These are phyloP conservation scores for Scomberomorus guttatus DNA, from an alignment of 2,797 vertebrate species.

Conservation along the genomic window DNA sequence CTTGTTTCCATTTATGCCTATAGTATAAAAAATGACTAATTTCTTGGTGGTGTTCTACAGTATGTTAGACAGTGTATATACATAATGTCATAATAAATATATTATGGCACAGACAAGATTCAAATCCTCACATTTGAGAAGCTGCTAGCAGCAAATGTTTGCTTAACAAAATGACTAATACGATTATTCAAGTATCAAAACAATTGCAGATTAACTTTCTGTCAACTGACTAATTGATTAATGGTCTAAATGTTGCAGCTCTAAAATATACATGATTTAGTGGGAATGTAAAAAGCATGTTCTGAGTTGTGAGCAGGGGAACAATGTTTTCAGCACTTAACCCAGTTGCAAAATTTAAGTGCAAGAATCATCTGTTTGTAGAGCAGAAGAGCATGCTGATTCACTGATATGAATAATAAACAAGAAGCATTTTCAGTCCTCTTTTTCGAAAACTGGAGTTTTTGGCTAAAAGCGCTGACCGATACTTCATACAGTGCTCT, in stretches of 20 bases:
- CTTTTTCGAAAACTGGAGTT: constrained; percentile 4
- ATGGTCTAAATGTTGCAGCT: too few species aligned
- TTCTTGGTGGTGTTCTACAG: neutral
- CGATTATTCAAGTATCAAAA: too few species aligned
- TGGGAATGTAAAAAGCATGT: too few species aligned
- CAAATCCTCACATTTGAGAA: too few species aligned
- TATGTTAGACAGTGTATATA: neutral
- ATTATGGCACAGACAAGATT: neutral
- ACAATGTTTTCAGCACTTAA: too few species aligned
- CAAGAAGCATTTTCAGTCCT: neutral
- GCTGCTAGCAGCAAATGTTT: too few species aligned
- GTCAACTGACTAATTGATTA: too few species aligned
- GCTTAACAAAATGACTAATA: too few species aligned
- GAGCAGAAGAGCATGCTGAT: neutral
- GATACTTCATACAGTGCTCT: constrained; percentile 43
- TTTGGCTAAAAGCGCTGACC: constrained; percentile 39
- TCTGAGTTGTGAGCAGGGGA: too few species aligned
- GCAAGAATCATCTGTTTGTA: neutral
- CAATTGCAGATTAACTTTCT: too few species aligned
- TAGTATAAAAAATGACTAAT: neutral
- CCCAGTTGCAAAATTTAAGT: neutral
- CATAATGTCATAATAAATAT: neutral
- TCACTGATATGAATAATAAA: constrained; percentile 18
- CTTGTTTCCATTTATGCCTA: neutral
- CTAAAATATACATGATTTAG: too few species aligned